phyloP scores from a whole-genome alignment of 2,888 invertebrate species.

The Megastigmus dorsalis region DNA sequence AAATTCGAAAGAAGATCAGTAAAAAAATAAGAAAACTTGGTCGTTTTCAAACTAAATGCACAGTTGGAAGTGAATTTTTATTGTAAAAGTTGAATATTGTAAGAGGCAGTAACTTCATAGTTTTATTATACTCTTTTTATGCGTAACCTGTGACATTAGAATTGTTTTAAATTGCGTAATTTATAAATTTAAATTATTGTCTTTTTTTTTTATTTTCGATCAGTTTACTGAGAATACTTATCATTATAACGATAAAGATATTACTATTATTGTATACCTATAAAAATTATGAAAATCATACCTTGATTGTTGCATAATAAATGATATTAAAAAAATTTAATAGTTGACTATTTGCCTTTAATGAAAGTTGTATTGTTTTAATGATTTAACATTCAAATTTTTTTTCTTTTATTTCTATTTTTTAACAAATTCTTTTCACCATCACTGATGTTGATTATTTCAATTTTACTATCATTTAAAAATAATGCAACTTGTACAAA shows the following conservation, averaged over 20 bases:
- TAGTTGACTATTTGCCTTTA: not conserved
- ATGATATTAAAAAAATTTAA: conserved; percentile 26
- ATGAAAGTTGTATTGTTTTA: no score
- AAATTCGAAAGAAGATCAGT: conserved; percentile 15
- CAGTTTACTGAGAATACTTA: conserved; percentile 13
- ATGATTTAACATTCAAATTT: not conserved
- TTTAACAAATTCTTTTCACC: no score
- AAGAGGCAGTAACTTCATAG: not conserved
- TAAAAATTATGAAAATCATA: conserved; percentile 29
- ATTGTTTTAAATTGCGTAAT: conserved; percentile 20
- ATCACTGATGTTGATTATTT: no score
- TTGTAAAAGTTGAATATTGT: not conserved
- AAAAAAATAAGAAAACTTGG: not conserved
- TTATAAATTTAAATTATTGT: conserved; percentile 6
- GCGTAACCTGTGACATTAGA: not conserved
- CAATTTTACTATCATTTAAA: no score
- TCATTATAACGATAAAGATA: conserved; percentile 34
- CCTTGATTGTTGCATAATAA: conserved; percentile 47
- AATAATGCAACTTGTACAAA: not conserved
- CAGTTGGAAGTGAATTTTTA: conserved; percentile 37
- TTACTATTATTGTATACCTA: conserved; percentile 32
- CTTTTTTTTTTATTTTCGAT: conserved; percentile 26
- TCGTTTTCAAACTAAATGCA: conserved; percentile 7
- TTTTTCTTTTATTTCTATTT: not conserved
- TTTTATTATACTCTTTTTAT: conserved; percentile 18